Evolutionary conservation across 2,888 invertebrate species (phyloP).

Genomic region (Gastrophysa polygoni): DNA sequence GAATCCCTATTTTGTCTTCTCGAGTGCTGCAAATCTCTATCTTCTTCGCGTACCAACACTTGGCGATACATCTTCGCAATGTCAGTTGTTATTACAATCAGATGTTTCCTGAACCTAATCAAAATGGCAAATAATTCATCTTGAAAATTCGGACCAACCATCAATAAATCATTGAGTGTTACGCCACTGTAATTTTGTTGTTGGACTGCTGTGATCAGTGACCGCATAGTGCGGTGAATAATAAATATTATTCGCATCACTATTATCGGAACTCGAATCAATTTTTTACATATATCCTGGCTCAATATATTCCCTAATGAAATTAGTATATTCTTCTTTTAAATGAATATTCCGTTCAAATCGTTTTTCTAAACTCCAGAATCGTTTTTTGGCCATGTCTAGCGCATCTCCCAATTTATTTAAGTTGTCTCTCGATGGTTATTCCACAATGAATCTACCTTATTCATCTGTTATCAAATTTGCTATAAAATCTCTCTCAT

Average conservation of each 20-base stretch:
- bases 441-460: constrained; percentile 18
- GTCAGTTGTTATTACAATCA: constrained; percentile 16
- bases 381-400: constrained; percentile 15
- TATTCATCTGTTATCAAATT: background rate
- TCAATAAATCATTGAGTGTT: constrained; percentile 23
- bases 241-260: background rate
- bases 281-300: constrained; percentile 24
- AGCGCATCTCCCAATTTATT: constrained; percentile 8
- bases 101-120: constrained; percentile 11
- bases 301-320: constrained; percentile 24
- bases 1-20: constrained; percentile 39
- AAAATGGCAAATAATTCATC: constrained; percentile 13
- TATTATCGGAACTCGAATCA: background rate
- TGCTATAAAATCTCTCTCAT: constrained; percentile 15
- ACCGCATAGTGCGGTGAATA: constrained; percentile 24
- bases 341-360: constrained; percentile 11
- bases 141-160: constrained; percentile 14
- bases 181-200: constrained; percentile 18
- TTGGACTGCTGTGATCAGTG: constrained; percentile 11
- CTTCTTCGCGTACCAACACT: constrained; percentile 5
- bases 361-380: constrained; percentile 18
- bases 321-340: constrained; percentile 20
- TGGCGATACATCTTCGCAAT: constrained; percentile 26
- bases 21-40: constrained; percentile 41
- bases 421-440: constrained; percentile 2